Percentiles rank a stretch among this genome's conserved stretches.
phyloP scores from a whole-genome alignment of 1,140 invertebrate species.

The Anthonomus grandis region DNA sequence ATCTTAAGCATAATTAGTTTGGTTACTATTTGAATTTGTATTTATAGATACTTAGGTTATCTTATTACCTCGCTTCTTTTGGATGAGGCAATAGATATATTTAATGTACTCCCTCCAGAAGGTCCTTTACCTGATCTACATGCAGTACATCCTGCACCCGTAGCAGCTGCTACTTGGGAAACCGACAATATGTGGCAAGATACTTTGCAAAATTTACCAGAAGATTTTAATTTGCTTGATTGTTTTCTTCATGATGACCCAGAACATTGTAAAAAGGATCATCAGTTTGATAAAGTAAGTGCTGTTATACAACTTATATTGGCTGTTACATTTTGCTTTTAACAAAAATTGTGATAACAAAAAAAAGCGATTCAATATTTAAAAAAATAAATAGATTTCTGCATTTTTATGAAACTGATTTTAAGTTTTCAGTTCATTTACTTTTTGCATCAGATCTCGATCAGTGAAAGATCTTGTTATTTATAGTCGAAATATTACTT shows the following conservation, averaged over 20 bases:
- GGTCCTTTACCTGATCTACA: slow-evolving; percentile 39
- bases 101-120: slow-evolving; percentile 33
- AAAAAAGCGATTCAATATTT: too few relatives aligned
- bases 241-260: slow-evolving; percentile 39
- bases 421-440: too few relatives aligned
- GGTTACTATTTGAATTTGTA: background rate
- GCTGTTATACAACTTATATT: slow-evolving; percentile 6
- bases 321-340: too few relatives aligned
- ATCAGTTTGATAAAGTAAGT: slow-evolving; percentile 42
- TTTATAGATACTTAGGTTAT: slow-evolving; percentile 38
- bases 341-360: too few relatives aligned
- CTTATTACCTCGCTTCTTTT: slow-evolving; percentile 40
- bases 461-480: too few relatives aligned
- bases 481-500: too few relatives aligned
- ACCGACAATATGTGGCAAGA: slow-evolving; percentile 43
- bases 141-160: slow-evolving; percentile 15
- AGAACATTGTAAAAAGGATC: slow-evolving; percentile 39
- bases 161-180: slow-evolving; percentile 45
- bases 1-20: background rate
- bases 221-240: slow-evolving; percentile 39
- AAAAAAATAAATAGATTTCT: too few relatives aligned
- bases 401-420: too few relatives aligned
- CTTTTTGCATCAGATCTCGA: too few relatives aligned
- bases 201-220: slow-evolving; percentile 36
- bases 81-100: slow-evolving; percentile 42